Evolutionary conservation across 2,113 vertebrate genomes (phyloP), one percentile per base, ranked within the genome.

Genomic region (Fulica atra): DNA sequence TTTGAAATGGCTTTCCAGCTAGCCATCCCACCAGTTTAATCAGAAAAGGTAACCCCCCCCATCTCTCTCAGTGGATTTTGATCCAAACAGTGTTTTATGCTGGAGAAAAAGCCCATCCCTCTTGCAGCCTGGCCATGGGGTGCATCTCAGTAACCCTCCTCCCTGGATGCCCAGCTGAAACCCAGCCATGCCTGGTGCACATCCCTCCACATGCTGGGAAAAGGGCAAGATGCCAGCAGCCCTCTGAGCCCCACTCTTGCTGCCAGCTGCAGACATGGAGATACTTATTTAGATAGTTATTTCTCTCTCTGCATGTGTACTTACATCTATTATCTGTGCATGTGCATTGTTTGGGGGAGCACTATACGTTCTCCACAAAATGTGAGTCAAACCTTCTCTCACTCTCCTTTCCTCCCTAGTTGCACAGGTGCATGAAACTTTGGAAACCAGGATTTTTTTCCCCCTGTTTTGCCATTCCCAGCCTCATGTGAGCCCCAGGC

Each of bases 301-400:
- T 69, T 20, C 61, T 64, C 38, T 66, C 7, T 51, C 6, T 61
- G 44, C 36, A 19, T 12, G 33, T 28, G 13, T 23, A 35, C 81
- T 63, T 81, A 1, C 65, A n/a, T 17, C 13, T 28, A 28, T 53
- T 24, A 8, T 25, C 20, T 24, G 10, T 3, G 3, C 12, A 23
- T 2, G 7, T 36, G 44, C 8, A 3, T 16, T 42, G 11, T 24
- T 50, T 28, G 40, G 18, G 29, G 54, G 42, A 73, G 18, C 20
- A 2, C 66, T 31, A 1, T 0, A 19, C 3, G 25, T 31, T n/a
- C 46, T 51, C 17, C 31, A 4, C 24, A 14, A 72, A 48, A 46
- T 4, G n/a, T 4, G 1, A 25, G 18, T 24, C 59, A 65, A 51
- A 51, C 28, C 7, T 0, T 2, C 0, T 15, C 7, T 33, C 10